A percentile compares a stretch with the other conserved stretches of the same genome.
phyloP scores from a whole-genome alignment of 2,797 vertebrate genomes.

The Spea hammondii region DNA sequence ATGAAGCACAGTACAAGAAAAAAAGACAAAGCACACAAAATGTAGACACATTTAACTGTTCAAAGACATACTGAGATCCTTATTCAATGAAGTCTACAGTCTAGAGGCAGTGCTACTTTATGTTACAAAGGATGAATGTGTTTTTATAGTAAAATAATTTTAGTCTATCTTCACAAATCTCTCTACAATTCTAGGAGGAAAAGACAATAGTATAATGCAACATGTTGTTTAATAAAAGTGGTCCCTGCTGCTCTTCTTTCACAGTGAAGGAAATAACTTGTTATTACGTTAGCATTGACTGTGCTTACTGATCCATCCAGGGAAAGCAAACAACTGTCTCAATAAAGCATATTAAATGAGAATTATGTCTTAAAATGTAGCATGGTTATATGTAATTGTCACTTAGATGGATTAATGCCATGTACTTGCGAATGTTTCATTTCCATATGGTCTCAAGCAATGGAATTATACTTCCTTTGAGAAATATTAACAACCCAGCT shows the following conservation, averaged over 20 bases:
- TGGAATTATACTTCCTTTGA: constrained; percentile 41
- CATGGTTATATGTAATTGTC: constrained; percentile 47
- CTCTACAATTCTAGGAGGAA: too few relatives aligned
- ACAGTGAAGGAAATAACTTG: constrained; percentile 5
- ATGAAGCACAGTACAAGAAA: neutral
- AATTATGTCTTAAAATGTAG: constrained; percentile 51
- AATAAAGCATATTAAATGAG: constrained; percentile 47
- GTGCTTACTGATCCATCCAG: neutral
- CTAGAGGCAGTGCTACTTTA: neutral
- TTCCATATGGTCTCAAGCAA: constrained; percentile 47
- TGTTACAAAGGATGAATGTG: neutral
- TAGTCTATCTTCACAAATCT: too few relatives aligned
- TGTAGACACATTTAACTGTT: too few relatives aligned
- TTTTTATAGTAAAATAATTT: neutral
- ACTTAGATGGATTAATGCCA: constrained; percentile 44
- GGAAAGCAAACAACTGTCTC: neutral
- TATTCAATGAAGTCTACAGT: neutral
- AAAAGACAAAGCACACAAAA: too few relatives aligned
- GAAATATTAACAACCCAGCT: constrained; percentile 40
- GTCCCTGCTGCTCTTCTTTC: too few relatives aligned
- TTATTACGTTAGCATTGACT: constrained; percentile 27
- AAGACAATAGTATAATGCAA: too few relatives aligned
- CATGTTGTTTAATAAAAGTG: too few relatives aligned
- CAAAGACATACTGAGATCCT: too few relatives aligned
- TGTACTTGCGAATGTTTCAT: constrained; percentile 29